Evolutionary conservation across 2,113 vertebrate genomes (phyloP).

Genomic region (Oreocharis arfaki): DNA sequence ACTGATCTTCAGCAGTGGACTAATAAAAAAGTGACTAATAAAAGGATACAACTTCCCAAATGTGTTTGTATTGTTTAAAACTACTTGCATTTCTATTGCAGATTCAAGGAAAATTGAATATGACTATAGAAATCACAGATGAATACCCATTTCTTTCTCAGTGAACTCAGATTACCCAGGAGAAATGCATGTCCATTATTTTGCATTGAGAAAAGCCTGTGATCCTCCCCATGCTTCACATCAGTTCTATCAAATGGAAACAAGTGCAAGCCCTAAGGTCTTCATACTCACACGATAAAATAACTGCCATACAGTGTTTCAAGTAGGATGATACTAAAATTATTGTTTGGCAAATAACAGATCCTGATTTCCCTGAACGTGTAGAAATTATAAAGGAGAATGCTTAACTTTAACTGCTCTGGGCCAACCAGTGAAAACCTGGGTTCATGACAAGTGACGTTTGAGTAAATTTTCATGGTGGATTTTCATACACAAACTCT

Average conservation of each 20-base stretch:
- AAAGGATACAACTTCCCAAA: neutral
- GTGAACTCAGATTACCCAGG: neutral
- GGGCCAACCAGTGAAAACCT: neutral
- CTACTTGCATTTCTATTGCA: neutral
- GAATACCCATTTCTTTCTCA: neutral
- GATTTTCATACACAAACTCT: neutral
- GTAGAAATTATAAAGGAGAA: neutral
- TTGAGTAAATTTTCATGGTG: neutral
- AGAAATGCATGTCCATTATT: neutral
- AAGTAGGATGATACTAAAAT: neutral
- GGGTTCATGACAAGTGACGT: neutral
- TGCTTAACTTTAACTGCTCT: neutral
- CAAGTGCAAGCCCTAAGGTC: neutral
- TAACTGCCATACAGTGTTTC: neutral
- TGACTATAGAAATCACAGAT: neutral
- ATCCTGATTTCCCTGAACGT: neutral
- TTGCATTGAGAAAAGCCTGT: neutral
- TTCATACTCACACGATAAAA: neutral
- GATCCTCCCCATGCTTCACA: neutral
- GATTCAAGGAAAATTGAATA: neutral
- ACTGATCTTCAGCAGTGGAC: neutral
- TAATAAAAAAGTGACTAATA: neutral
- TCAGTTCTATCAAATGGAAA: neutral
- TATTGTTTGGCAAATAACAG: neutral
- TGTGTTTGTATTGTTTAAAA: neutral